A percentile compares a stretch with the other conserved stretches of the same genome.
Conservation (phyloP, 2,113 vertebrate genomes). For the Orthonyx spaldingii region DNA sequence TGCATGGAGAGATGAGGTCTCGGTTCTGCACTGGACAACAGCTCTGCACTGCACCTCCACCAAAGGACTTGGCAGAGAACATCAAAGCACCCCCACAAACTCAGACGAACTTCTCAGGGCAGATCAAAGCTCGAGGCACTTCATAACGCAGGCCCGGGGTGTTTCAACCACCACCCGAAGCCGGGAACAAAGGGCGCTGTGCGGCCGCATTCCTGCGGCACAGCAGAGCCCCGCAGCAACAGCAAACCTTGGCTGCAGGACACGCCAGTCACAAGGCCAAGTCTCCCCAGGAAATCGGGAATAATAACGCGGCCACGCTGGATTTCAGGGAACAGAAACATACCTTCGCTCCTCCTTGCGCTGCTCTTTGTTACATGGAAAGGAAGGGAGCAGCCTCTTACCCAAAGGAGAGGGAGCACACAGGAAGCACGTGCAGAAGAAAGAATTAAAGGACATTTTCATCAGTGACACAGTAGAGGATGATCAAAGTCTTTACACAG, state of each 20-base stretch:
- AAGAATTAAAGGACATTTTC: neutral
- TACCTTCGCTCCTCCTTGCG: rapidly evolving
- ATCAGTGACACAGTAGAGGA: neutral
- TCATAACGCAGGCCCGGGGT: neutral
- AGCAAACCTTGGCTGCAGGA: neutral
- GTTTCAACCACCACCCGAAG: neutral
- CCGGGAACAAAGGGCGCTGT: neutral
- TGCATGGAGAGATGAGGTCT: neutral
- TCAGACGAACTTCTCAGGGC: neutral
- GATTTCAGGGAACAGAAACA: neutral
- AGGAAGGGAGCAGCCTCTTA: neutral
- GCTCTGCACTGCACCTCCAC: neutral
- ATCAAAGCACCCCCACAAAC: slow-evolving; percentile 5
- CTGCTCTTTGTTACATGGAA: neutral
- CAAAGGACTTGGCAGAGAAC: neutral
- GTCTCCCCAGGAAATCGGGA: neutral
- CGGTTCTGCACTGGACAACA: neutral
- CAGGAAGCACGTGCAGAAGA: neutral
- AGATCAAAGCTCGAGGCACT: neutral
- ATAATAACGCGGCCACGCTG: neutral
- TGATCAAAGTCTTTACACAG: neutral
- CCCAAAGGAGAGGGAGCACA: neutral
- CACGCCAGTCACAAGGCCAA: neutral
- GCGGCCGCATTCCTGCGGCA: neutral
- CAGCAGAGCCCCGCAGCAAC: neutral